Base-by-base conservation (phyloP, 2,797 vertebrate genomes). In the Pangasius djambal region DNA sequence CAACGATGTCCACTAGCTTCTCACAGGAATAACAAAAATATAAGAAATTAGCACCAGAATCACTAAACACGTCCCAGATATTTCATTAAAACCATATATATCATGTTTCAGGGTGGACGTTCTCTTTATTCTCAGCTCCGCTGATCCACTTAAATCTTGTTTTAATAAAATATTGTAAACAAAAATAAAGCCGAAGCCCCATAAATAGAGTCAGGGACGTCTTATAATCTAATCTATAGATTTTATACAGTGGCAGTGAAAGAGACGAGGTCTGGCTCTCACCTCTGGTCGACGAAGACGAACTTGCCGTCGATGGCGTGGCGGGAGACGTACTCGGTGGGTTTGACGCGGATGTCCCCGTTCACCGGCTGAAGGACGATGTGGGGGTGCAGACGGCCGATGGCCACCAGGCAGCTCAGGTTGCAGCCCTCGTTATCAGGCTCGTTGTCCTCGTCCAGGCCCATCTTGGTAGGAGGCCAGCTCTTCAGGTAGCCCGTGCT, bases 241-340 rank as follows among this genome's bases (percentile, higher is more conserved):
- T 74, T 22, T 20, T 81, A 31, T 22, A 57, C 28, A 50, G 0
- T 28, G 4, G 15, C 7, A 10, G 52, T 1, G n/a, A 59, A 34
- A 13, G 48, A 28, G 3, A 34, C 9, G 0, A 22, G 20, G 48
- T 16, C 50, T 0, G 44, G 1, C 65, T 16, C 97, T 97, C 94
- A 99, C 99, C 99, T 98, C 96, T 99, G 99, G 93, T 99, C 99
- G 25, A 99, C 99, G 55, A 99, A 99, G 93, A 99, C 98, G 86
- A 99, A 99, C 67, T 99, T 99, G 12, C 99, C 99, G 2, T 99
- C 99, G 85, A 99, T 99, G 40, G 98, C 97, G 28, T 99, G 98
- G 13, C 99, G 97, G 87, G 99, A 99, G 90, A 99, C 98, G 69
- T 98, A 99, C 44, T 99, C 99, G 0, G 98, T 99, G 87, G 99